Conservation (phyloP, 2,113 vertebrate genomes). For the Varanus salvator region DNA sequence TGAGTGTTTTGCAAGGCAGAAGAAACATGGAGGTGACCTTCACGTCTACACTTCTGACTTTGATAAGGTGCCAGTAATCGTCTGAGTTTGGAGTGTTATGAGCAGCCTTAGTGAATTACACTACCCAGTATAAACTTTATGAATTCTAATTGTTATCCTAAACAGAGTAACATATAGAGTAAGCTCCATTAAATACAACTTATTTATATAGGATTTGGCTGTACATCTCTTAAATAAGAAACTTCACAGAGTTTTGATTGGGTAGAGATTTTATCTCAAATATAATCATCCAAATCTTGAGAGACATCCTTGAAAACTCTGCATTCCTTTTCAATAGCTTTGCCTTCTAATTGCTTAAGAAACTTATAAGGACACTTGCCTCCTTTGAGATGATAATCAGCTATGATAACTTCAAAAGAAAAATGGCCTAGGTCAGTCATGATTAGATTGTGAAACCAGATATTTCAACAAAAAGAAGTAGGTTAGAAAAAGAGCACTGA, state of each 20-base stretch:
- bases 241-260: not conserved
- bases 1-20: too few relatives aligned
- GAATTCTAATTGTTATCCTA: not conserved
- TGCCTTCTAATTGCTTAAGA: not conserved
- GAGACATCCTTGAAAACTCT: not conserved
- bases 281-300: not conserved
- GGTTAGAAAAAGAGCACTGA: conserved; percentile 42
- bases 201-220: not conserved
- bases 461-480: conserved; percentile 11
- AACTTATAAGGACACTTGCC: not conserved
- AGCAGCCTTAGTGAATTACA: too few relatives aligned
- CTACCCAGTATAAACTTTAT: not conserved
- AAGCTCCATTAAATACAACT: not conserved
- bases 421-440: conserved; percentile 14
- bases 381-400: conserved; percentile 7
- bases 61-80: too few relatives aligned
- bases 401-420: not conserved
- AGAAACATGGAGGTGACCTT: too few relatives aligned
- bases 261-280: not conserved
- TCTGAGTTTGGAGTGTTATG: too few relatives aligned
- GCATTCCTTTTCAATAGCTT: not conserved
- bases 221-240: not conserved
- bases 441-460: conserved; percentile 21
- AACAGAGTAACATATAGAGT: not conserved
- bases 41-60: too few relatives aligned